A percentile compares a stretch with the other conserved stretches of the same genome.
Conservation (phyloP, 2,888 invertebrate genomes). For the Mesorhabditis spiculigera region DNA sequence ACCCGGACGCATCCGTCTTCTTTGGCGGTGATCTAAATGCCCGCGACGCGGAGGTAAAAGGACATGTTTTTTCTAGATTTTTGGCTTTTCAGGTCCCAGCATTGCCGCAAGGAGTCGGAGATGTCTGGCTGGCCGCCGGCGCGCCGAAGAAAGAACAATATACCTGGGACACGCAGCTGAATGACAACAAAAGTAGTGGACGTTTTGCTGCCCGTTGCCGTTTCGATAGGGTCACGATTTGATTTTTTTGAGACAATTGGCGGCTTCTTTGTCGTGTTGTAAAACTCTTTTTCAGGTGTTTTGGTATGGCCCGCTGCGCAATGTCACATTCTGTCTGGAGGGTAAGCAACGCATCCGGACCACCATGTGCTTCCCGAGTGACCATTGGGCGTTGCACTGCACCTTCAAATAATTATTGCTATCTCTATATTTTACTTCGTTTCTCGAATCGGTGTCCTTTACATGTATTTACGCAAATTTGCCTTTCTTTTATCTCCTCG, state of each 20-base stretch:
- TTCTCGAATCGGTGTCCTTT: background rate
- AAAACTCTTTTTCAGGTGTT: conserved; percentile 20
- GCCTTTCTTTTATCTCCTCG: no score
- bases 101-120: conserved; percentile 58
- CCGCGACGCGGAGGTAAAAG: conserved; percentile 65
- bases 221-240: conserved; percentile 11
- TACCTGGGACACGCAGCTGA: conserved; percentile 67
- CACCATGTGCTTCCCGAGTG: conserved; percentile 47
- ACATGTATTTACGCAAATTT: background rate
- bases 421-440: background rate
- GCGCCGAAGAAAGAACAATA: conserved; percentile 63
- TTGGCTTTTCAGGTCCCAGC: conserved; percentile 19
- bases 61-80: background rate
- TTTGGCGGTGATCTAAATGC: conserved; percentile 69
- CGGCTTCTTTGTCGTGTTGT: background rate
- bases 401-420: background rate
- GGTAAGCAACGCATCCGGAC: conserved; percentile 45
- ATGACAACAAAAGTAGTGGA: conserved; percentile 62
- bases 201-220: conserved; percentile 42
- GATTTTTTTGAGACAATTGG: background rate
- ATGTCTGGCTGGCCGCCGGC: conserved; percentile 65
- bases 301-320: conserved; percentile 32
- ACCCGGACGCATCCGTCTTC: conserved; percentile 60
- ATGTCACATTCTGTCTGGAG: conserved; percentile 42
- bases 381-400: conserved; percentile 49